A percentile compares a stretch with the other conserved stretches of the same genome.
Conservation (phyloP, 2,113 vertebrate species). For the Anoura caudifer region DNA sequence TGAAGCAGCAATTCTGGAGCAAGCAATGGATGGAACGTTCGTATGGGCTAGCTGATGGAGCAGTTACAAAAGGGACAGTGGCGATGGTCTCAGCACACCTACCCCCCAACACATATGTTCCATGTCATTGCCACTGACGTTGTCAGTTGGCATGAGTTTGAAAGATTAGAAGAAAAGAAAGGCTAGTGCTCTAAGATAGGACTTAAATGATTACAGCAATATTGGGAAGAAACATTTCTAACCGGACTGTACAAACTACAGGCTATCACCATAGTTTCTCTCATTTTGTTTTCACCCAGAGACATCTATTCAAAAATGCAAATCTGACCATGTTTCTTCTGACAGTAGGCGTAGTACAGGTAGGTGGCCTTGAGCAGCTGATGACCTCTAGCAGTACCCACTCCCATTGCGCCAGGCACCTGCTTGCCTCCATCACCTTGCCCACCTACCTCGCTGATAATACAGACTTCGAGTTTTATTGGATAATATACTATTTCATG, state of each 20-base stretch:
- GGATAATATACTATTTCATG: constrained; percentile 49
- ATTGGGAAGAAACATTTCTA: neutral
- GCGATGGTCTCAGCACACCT: neutral
- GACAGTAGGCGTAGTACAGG: neutral
- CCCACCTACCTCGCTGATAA: neutral
- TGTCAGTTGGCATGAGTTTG: neutral
- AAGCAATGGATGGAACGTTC: neutral
- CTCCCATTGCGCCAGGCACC: rapidly evolving
- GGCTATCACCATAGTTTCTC: neutral
- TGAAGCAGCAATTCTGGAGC: neutral
- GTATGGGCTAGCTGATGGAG: neutral
- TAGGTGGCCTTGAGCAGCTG: neutral
- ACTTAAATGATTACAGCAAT: neutral
- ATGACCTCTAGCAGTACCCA: neutral
- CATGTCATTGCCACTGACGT: neutral
- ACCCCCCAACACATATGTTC: rapidly evolving
- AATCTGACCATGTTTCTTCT: neutral
- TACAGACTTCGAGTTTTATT: constrained; percentile 54
- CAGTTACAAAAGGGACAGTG: neutral
- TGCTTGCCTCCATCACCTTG: neutral
- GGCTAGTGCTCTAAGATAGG: neutral
- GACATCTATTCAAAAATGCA: neutral
- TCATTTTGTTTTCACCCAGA: neutral
- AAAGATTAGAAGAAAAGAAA: neutral
- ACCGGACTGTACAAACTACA: neutral